These are phyloP conservation scores for Pangasius sanitwongsei DNA, from an alignment of 2,797 vertebrate genomes.

Conservation along the genomic window DNA sequence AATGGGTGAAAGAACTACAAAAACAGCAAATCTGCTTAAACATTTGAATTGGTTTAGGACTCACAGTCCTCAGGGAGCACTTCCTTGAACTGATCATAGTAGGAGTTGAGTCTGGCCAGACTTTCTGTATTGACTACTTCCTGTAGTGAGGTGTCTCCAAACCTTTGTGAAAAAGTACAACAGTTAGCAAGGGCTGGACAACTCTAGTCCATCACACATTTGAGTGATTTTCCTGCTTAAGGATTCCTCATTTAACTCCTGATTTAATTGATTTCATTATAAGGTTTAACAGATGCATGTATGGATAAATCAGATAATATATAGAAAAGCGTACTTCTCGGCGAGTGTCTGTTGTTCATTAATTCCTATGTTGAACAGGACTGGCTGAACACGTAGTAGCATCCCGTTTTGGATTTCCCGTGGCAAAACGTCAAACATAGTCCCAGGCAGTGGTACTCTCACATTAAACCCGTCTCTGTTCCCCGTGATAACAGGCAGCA, in stretches of 20 bases:
- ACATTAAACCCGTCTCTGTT: conserved; percentile 96
- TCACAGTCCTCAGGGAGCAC: conserved; percentile 97
- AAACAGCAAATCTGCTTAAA: not conserved
- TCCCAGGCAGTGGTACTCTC: conserved; percentile 87
- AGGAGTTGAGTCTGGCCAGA: conserved; percentile 88
- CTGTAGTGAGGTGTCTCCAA: conserved; percentile 95
- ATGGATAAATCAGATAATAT: not conserved
- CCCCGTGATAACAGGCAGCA: conserved; percentile 96
- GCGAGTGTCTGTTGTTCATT: conserved; percentile 98
- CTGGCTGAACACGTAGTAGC: conserved; percentile 95
- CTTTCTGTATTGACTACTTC: conserved; percentile 94
- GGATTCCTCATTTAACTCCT: not conserved
- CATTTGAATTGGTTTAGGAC: conserved; percentile 61
- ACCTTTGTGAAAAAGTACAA: conserved; percentile 74
- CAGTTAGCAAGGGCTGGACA: not conserved
- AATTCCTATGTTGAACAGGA: conserved; percentile 96
- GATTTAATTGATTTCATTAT: not conserved
- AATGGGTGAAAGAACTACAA: not conserved
- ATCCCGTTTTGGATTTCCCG: conserved; percentile 98
- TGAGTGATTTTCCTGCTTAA: not conserved
- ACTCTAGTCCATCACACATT: not conserved
- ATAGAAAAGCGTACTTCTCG: conserved; percentile 83
- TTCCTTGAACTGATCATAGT: conserved; percentile 98
- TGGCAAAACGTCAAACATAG: conserved; percentile 90
- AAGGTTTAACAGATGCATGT: no score